A percentile compares a stretch with the other conserved stretches of the same genome.
phyloP scores from a whole-genome alignment of 2,797 vertebrate species.

The Delichon dasypus region DNA sequence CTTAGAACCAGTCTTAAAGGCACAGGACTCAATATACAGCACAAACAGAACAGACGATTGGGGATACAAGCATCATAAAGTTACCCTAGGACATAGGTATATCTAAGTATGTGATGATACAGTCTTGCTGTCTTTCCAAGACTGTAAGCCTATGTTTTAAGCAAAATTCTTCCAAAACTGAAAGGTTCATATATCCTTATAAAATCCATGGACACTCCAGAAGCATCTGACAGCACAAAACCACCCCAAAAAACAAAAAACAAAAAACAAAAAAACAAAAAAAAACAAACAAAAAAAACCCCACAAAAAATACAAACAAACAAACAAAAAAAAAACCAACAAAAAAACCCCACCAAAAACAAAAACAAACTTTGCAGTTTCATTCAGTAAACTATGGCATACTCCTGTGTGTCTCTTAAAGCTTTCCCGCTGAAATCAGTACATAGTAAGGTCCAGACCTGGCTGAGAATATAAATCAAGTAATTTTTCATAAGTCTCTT shows the following conservation, averaged over 20 bases:
- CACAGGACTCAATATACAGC: too few species aligned
- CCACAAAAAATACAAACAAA: too few species aligned
- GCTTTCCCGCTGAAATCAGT: neutral
- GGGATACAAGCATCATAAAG: too few species aligned
- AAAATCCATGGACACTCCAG: neutral
- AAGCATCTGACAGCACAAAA: neutral
- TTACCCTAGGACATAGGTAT: too few species aligned
- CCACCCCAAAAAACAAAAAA: too few species aligned
- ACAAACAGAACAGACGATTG: too few species aligned
- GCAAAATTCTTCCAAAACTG: neutral
- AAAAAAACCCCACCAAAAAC: neutral
- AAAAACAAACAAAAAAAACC: too few species aligned
- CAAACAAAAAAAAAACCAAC: too few species aligned
- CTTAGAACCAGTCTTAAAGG: too few species aligned
- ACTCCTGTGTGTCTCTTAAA: neutral
- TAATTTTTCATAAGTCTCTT: slow-evolving; percentile 12
- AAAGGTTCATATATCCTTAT: neutral
- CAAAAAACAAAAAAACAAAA: too few species aligned
- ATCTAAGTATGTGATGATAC: neutral
- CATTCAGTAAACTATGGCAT: neutral
- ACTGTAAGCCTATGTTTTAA: neutral
- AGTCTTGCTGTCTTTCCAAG: neutral
- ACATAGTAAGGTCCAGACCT: neutral
- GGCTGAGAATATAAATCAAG: slow-evolving; percentile 5
- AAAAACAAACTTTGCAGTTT: neutral